phyloP scores from a whole-genome alignment of 2,797 vertebrate species.

The Rallus crepitans region DNA sequence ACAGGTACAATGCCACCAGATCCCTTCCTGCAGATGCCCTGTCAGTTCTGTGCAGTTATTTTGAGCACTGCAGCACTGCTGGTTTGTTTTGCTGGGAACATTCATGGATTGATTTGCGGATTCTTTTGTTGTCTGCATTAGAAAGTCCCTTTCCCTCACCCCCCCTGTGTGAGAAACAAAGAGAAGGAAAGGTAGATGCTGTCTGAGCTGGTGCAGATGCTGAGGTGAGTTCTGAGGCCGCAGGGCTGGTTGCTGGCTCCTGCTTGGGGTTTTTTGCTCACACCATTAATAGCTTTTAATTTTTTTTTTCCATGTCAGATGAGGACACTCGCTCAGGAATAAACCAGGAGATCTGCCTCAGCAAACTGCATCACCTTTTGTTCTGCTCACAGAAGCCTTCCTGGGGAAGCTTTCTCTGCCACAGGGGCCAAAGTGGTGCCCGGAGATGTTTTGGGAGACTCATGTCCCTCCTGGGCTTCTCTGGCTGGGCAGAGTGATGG shows the following conservation, averaged over 20 bases:
- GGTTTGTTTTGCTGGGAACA: slow-evolving; percentile 3
- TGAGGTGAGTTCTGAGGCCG: neutral
- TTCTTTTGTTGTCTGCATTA: slow-evolving; percentile 30
- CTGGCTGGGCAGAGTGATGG: neutral
- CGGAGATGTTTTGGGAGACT: neutral
- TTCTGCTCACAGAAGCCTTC: neutral
- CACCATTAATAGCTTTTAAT: neutral
- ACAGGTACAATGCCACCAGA: neutral
- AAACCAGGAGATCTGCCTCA: neutral
- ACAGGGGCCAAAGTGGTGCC: rapidly evolving
- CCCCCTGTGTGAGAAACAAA: neutral
- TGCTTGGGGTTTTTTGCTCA: neutral
- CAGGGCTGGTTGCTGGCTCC: neutral
- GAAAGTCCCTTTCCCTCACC: neutral
- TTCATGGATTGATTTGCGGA: neutral
- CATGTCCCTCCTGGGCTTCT: rapidly evolving
- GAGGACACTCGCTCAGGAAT: neutral
- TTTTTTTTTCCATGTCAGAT: neutral
- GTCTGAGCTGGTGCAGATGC: neutral
- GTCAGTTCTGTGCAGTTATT: neutral
- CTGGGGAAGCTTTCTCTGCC: neutral
- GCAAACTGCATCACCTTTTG: neutral
- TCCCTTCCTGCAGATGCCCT: neutral
- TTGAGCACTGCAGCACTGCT: neutral
- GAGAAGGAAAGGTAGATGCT: slow-evolving; percentile 10